Evolutionary conservation across 2,888 invertebrate genomes (phyloP).

Genomic region (Reticulitermes lucifugus): DNA sequence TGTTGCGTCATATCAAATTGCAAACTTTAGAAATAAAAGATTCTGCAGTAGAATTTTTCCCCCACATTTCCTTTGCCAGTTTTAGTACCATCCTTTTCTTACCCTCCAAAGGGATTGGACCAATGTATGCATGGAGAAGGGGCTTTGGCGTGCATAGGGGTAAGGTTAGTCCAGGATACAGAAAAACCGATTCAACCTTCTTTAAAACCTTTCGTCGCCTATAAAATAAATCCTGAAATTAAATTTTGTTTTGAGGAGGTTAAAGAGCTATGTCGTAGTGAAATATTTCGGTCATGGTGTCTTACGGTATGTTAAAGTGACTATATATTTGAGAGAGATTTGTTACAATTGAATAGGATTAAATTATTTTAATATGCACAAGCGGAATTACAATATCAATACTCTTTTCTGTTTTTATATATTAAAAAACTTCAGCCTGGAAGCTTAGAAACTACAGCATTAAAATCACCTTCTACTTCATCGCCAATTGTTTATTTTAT

Average conservation of each 20-base stretch:
- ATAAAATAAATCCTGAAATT: not conserved
- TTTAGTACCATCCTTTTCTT: constrained; percentile 1
- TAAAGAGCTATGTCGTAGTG: not conserved
- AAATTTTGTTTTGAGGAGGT: not conserved
- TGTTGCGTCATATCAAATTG: too few relatives aligned
- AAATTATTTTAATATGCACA: too few relatives aligned
- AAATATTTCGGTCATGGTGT: not conserved
- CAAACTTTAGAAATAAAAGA: too few relatives aligned
- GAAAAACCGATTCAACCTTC: constrained; percentile 20
- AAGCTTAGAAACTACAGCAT: too few relatives aligned
- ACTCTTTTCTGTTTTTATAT: too few relatives aligned
- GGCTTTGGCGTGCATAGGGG: not conserved
- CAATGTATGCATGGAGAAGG: not conserved
- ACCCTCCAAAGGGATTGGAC: not conserved
- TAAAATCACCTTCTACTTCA: too few relatives aligned
- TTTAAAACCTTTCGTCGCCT: constrained; percentile 26
- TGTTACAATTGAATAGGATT: not conserved
- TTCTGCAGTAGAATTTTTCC: too few relatives aligned
- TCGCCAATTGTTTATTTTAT: too few relatives aligned
- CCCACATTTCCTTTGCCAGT: constrained; percentile 8
- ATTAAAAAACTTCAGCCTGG: too few relatives aligned
- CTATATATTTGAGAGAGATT: not conserved
- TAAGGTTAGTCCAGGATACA: not conserved
- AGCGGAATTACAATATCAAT: too few relatives aligned
- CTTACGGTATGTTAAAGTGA: not conserved